Evolutionary conservation across 2,113 vertebrate genomes (phyloP).

Genomic region (Edolisoma coerulescens): DNA sequence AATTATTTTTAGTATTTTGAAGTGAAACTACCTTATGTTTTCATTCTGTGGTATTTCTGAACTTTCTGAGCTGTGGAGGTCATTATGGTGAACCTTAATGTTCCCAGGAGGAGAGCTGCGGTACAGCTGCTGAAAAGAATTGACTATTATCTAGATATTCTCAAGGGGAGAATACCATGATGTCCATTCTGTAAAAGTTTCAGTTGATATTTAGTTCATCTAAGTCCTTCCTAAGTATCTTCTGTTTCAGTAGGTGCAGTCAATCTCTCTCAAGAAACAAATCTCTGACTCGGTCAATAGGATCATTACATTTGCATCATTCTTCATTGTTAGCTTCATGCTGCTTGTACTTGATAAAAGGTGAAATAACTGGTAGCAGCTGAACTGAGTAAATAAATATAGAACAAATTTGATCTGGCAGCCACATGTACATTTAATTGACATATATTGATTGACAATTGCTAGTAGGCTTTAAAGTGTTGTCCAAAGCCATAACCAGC

Average conservation of each 20-base stretch:
- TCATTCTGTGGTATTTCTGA: not conserved
- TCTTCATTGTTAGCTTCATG: constrained; percentile 39
- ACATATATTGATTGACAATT: constrained; percentile 54
- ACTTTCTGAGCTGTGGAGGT: not conserved
- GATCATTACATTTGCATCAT: constrained; percentile 52
- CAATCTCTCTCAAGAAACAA: not conserved
- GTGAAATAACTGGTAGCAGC: constrained; percentile 34
- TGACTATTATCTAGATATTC: not conserved
- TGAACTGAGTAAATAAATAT: constrained; percentile 30
- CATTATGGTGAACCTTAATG: not conserved
- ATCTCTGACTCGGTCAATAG: constrained; percentile 37
- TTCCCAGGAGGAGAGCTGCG: not conserved
- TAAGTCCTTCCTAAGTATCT: not conserved
- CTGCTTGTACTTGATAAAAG: constrained; percentile 49
- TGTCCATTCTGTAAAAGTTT: not conserved
- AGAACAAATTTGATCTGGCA: constrained; percentile 48
- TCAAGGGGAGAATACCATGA: not conserved
- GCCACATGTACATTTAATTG: constrained; percentile 9
- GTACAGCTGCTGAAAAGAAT: not conserved
- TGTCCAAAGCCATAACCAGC: not conserved
- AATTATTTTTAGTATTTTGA: not conserved
- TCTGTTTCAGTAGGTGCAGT: constrained; percentile 5
- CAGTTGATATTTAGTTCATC: not conserved
- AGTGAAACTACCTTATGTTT: not conserved
- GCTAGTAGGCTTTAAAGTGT: not conserved